A percentile compares a stretch with the other conserved stretches of the same genome.
These are phyloP conservation scores for Tineola bisselliella DNA, from an alignment of 2,888 invertebrate genomes.

Conservation along the genomic window DNA sequence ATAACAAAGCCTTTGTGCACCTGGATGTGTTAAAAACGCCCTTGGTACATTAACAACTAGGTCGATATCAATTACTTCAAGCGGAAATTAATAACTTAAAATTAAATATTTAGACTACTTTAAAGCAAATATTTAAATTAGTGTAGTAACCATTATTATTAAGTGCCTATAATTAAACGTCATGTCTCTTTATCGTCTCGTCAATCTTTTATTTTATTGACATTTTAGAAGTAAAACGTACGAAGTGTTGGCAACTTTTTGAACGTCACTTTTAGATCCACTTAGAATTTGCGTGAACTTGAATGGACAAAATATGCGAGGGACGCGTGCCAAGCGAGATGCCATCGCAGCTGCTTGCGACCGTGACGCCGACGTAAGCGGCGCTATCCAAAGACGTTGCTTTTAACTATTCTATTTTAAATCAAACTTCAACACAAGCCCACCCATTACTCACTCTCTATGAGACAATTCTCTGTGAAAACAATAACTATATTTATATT, in stretches of 20 bases:
- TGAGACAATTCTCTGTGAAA: background rate
- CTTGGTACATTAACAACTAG: background rate
- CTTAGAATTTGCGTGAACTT: background rate
- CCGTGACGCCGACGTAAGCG: background rate
- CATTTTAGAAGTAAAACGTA: background rate
- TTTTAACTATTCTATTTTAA: constrained; percentile 8
- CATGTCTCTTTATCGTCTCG: background rate
- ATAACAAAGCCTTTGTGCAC: background rate
- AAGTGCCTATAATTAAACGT: no score
- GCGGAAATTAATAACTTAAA: background rate
- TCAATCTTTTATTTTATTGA: background rate
- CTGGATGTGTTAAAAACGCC: background rate
- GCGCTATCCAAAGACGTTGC: constrained; percentile 3
- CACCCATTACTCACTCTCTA: background rate
- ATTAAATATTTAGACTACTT: background rate
- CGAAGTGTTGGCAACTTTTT: background rate
- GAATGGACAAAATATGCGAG: constrained; percentile 7
- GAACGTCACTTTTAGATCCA: background rate
- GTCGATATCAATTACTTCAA: background rate
- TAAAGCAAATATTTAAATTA: background rate
- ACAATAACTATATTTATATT: background rate
- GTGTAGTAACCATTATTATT: background rate
- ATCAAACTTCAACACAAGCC: constrained; percentile 2
- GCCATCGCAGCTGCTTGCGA: constrained; percentile 4
- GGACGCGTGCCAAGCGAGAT: constrained; percentile 12